Conservation (phyloP, 2,888 invertebrate species). For the Parascotia fuliginaria region DNA sequence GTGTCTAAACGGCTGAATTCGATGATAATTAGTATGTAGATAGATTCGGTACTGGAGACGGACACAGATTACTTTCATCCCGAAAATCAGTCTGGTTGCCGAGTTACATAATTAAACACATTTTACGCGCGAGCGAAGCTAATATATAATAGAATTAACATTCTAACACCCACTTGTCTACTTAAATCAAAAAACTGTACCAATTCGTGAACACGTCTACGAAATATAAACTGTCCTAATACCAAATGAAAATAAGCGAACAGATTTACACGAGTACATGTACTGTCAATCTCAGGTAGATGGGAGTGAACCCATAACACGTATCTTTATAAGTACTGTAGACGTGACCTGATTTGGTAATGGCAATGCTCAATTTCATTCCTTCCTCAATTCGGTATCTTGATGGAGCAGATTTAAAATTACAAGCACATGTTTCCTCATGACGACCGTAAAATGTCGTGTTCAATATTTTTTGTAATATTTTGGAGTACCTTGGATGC, state of each 20-base stretch:
- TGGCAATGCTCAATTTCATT: constrained; percentile 5
- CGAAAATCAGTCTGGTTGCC: too few species aligned
- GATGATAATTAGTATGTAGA: too few species aligned
- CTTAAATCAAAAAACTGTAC: too few species aligned
- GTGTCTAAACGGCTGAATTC: too few species aligned
- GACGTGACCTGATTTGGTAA: constrained; percentile 33
- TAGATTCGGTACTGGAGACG: too few species aligned
- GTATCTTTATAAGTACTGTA: constrained; percentile 24
- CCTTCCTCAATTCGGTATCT: neutral
- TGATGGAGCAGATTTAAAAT: neutral
- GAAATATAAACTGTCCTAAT: neutral
- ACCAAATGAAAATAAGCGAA: neutral
- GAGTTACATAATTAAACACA: too few species aligned
- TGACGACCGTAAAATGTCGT: neutral
- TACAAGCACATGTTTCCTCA: neutral
- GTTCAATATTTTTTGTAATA: too few species aligned
- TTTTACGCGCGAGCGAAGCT: too few species aligned
- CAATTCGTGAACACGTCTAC: neutral
- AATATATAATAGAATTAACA: too few species aligned
- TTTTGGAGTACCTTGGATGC: too few species aligned
- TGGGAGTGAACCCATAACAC: constrained; percentile 20
- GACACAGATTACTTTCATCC: too few species aligned
- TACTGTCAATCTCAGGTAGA: constrained; percentile 29
- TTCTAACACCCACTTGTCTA: too few species aligned
- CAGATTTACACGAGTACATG: neutral